Evolutionary conservation across 2,797 vertebrate genomes (phyloP), one percentile per base, ranked within the genome.

Genomic region (Pampus argenteus): DNA sequence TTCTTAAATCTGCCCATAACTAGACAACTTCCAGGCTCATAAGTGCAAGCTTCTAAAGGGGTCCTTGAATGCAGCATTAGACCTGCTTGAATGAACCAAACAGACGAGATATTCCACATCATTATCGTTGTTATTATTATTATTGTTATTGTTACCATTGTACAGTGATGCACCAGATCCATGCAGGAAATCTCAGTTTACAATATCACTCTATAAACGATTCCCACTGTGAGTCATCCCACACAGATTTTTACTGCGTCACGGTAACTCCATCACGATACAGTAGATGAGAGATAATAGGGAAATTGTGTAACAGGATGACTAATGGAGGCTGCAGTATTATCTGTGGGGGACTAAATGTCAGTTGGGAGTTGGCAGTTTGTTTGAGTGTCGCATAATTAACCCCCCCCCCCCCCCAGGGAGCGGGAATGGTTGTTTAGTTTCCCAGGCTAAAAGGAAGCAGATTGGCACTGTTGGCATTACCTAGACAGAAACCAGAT

Each of bases 401-500:
- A 71, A 54, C 70, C 73, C 57, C 26, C 56, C 70, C 73, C 57
- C 26, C 56, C 51, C 65, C 71, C 45, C 13, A n/a, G 42, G 76
- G 57, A 76, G 60, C 2, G 25, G 9, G 58, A 10, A 17, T 5
- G 49, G 29, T 60, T 75, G 80, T 82, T 86, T 64, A 48, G 58
- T 69, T 89, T 86, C 70, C 50, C 79, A 79, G 71, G 57, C 64
- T 67, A 51, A 58, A 67, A 68, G 14, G 44, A 50, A 76, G 40
- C 63, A 58, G 49, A 51, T 72, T 82, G 82, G 87, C 80, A 76
- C 70, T 71, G 75, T 74, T 78, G 83, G 81, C 71, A 79, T 61
- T 38, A 55, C 38, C 77, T 44, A 29, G 82, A 84, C 81, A 86
- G 61, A 89, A 89, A 84, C 82, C 73, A 71, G 77, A 89, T 80